These are phyloP conservation scores for Pantherophis alleghaniensis DNA, from an alignment of 2,797 vertebrate species.

Conservation along the genomic window DNA sequence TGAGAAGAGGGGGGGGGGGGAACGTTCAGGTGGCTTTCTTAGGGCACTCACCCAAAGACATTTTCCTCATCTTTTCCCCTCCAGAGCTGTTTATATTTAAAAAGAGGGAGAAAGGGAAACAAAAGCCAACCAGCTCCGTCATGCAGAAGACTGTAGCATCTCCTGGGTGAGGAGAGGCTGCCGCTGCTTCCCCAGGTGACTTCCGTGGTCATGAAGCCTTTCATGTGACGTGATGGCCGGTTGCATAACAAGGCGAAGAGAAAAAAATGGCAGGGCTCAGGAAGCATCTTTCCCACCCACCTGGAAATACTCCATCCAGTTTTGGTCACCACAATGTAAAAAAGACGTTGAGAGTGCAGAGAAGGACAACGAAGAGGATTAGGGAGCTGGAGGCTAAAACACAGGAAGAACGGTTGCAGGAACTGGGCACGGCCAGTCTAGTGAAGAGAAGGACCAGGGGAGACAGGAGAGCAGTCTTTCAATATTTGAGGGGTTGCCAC, in stretches of 20 bases:
- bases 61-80: background rate
- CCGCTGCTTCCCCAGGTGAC: background rate
- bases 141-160: background rate
- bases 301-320: background rate
- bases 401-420: background rate
- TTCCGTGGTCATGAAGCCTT: background rate
- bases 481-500: rapidly evolving
- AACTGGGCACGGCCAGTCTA: background rate
- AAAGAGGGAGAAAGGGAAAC: background rate
- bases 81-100: background rate
- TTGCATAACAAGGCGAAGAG: background rate
- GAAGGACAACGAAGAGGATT: background rate
- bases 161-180: background rate
- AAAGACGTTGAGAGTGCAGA: background rate
- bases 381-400: background rate
- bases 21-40: background rate
- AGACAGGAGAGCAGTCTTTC: rapidly evolving
- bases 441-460: background rate
- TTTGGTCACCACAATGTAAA: background rate
- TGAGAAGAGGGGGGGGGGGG: background rate
- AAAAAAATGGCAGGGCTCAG: background rate
- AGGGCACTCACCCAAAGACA: background rate
- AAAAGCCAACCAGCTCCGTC: background rate
- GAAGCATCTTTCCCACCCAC: background rate
- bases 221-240: background rate